Percentiles rank a stretch among this genome's conserved stretches.
Conservation (phyloP, 2,888 invertebrate genomes). For the Cepaea hortensis region DNA sequence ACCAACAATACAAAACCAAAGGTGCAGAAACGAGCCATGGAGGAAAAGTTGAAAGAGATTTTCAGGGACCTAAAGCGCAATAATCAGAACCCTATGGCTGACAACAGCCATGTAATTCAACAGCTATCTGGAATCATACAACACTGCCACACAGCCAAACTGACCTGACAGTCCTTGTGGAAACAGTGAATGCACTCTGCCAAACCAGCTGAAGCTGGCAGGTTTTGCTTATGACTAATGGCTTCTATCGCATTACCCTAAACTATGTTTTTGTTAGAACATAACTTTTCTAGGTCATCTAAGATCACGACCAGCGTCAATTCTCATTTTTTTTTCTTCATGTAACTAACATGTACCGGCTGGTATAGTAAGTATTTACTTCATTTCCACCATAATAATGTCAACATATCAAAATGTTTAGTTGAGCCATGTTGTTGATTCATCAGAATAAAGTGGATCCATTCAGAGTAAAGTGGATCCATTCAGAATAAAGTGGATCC, state of each 20-base stretch:
- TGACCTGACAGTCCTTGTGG: neutral
- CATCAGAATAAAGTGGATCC: neutral
- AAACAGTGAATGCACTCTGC: conserved; percentile 47
- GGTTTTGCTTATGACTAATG: neutral
- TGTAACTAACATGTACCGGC: too few species aligned
- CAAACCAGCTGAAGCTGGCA: conserved; percentile 8
- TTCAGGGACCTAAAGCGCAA: conserved; percentile 64
- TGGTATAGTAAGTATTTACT: too few species aligned
- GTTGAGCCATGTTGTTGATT: neutral
- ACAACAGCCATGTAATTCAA: conserved; percentile 68
- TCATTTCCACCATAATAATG: too few species aligned
- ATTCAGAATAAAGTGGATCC: too few species aligned
- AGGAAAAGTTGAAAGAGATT: conserved; percentile 63
- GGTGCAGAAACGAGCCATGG: conserved; percentile 68
- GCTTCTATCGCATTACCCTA: neutral
- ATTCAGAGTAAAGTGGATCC: neutral
- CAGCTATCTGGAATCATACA: conserved; percentile 66
- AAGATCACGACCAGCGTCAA: neutral
- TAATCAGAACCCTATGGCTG: conserved; percentile 51
- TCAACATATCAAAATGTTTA: neutral
- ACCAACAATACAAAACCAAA: conserved; percentile 72
- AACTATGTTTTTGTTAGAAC: neutral
- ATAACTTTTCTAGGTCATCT: neutral
- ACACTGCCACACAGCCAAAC: conserved; percentile 25
- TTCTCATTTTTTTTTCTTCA: neutral